Evolutionary conservation across 2,113 vertebrate species (phyloP), one percentile per base, ranked within the genome.

Genomic region (Nerophis ophidion): DNA sequence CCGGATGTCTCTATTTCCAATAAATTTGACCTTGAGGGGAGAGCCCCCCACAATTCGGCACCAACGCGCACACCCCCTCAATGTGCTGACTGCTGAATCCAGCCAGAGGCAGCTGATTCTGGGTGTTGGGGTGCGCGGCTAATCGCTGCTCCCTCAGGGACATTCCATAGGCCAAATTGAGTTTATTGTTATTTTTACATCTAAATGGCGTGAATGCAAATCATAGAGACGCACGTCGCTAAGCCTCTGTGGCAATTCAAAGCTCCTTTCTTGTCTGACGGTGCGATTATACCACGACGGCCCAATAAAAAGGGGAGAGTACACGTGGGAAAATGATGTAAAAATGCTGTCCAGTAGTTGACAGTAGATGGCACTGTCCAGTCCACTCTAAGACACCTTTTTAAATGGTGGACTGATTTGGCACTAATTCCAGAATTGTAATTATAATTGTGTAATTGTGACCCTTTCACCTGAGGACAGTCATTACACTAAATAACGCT

Each of bases 1-100:
- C 49, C 81, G 83, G 79, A 86, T 81, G 80, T 84, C 84, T 83
- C 81, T 76, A 83, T 88, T 84, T 88, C 81, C 83, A 82, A 83
- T 83, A 88, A 81, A 79, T 74, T 62, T 86, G 84, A 86, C 86
- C 83, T 88, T 85, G 82, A 87, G 79, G 81, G 63, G 10, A 75
- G 72, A 65, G 77, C 35, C 7, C 0, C 35, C 6, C 16, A 49
- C 8, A 15, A 55, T 10, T 7, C 19, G 8, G n/a, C 13, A 8
- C 57, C 57, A 11, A 19, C 42, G n/a, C 60, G 8, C 48, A 44
- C 17, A 13, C 54, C 70, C 66, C 51, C 60, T 46, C 84, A 79
- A 77, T 86, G 72, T 84, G 82, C 86, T 86, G 84, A 86, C 84
- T 81, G 72, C 74, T 78, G 58, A 61, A 70, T 79, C 79, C 76